A percentile compares a stretch with the other conserved stretches of the same genome.
phyloP scores from a whole-genome alignment of 1,140 invertebrate species.

The Scaptomyza hsui region DNA sequence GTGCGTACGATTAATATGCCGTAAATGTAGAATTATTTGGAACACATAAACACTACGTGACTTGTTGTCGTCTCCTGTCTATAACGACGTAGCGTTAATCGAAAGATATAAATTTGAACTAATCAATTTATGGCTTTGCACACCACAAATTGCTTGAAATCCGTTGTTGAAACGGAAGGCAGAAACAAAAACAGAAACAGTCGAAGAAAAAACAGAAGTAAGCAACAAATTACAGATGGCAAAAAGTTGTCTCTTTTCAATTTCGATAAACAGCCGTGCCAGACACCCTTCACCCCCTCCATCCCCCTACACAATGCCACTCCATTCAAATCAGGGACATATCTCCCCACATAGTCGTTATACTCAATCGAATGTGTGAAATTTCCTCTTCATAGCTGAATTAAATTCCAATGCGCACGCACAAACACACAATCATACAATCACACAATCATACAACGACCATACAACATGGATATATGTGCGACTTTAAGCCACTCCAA shows the following conservation, averaged over 20 bases:
- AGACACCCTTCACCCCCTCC: too few relatives aligned
- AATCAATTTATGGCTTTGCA: slow-evolving; percentile 73
- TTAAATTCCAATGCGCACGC: slow-evolving; percentile 64
- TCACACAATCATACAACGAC: slow-evolving; percentile 9
- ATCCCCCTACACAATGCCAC: too few relatives aligned
- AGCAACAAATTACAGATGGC: slow-evolving; percentile 38
- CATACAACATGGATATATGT: slow-evolving; percentile 4
- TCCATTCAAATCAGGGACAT: slow-evolving; percentile 36
- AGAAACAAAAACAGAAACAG: not conserved
- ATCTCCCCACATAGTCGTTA: slow-evolving; percentile 24
- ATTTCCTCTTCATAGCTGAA: slow-evolving; percentile 68
- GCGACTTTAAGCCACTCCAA: slow-evolving; percentile 30
- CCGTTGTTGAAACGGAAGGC: slow-evolving; percentile 10
- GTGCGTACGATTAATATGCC: slow-evolving; percentile 50
- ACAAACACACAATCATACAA: slow-evolving; percentile 8
- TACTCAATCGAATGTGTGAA: slow-evolving; percentile 56
- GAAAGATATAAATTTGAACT: slow-evolving; percentile 54
- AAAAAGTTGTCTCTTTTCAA: slow-evolving; percentile 46
- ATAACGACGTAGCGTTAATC: slow-evolving; percentile 35
- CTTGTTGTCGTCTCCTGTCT: not conserved
- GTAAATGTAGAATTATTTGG: slow-evolving; percentile 47
- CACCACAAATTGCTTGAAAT: slow-evolving; percentile 53
- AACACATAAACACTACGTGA: slow-evolving; percentile 44
- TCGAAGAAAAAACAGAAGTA: slow-evolving; percentile 6
- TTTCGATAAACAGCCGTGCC: slow-evolving; percentile 51